A percentile compares a stretch with the other conserved stretches of the same genome.
phyloP scores from a whole-genome alignment of 2,888 invertebrate species.

The Cheilosia soror region DNA sequence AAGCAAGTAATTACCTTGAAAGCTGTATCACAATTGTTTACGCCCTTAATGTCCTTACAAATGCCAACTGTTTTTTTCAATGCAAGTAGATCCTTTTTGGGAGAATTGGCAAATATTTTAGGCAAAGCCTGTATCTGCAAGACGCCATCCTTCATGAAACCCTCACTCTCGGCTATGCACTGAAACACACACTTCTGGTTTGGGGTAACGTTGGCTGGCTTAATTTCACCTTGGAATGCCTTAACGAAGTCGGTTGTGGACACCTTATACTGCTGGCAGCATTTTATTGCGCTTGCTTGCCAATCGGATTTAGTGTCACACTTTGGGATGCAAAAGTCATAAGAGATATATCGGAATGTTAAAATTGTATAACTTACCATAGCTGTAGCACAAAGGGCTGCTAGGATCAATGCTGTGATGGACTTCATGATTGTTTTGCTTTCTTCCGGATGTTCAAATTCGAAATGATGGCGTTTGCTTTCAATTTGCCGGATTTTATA shows the following conservation, averaged over 20 bases:
- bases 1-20: conserved; percentile 80
- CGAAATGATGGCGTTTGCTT: not conserved
- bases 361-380: conserved; percentile 26
- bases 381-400: not conserved
- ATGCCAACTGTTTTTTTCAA: conserved; percentile 76
- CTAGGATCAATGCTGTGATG: not conserved
- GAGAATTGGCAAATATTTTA: conserved; percentile 76
- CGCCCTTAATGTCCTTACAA: conserved; percentile 79
- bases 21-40: conserved; percentile 80
- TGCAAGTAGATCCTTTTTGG: conserved; percentile 72
- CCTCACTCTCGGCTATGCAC: conserved; percentile 80
- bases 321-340: not conserved
- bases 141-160: conserved; percentile 78
- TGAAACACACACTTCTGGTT: conserved; percentile 80
- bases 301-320: conserved; percentile 20
- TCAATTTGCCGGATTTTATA: not conserved
- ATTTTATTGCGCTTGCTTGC: conserved; percentile 64
- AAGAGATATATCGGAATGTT: not conserved
- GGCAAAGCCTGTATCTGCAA: conserved; percentile 77
- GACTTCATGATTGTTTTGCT: conserved; percentile 14
- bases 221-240: conserved; percentile 74
- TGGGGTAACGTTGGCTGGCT: conserved; percentile 76
- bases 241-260: conserved; percentile 76
- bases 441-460: not conserved
- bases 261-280: conserved; percentile 77